Percentiles rank a stretch among this genome's conserved stretches.
These are phyloP conservation scores for Microcaecilia unicolor DNA, from an alignment of 2,797 vertebrate species.

Conservation along the genomic window DNA sequence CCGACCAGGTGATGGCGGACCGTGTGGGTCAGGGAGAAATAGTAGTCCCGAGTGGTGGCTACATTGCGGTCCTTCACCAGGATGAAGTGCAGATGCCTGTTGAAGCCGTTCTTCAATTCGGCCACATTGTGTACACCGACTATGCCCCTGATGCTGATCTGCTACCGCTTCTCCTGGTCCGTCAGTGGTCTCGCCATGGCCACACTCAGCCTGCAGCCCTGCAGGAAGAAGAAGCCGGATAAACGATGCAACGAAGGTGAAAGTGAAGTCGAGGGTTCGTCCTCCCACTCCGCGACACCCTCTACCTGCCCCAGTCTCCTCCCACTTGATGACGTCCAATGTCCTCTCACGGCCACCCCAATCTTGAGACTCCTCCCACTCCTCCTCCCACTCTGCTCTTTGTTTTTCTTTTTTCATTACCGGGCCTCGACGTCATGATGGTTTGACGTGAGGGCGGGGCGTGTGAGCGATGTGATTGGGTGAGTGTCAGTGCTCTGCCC, in stretches of 20 bases:
- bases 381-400: too few species aligned
- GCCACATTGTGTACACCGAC: conserved; percentile 84
- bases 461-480: too few species aligned
- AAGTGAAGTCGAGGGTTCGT: not conserved
- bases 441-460: too few species aligned
- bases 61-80: conserved; percentile 93
- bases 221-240: too few species aligned
- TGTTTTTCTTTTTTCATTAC: too few species aligned
- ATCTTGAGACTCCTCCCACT: too few species aligned
- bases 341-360: too few species aligned
- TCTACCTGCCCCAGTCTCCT: not conserved
- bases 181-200: conserved; percentile 76
- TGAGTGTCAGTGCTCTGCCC: too few species aligned
- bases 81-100: conserved; percentile 91
- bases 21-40: conserved; percentile 85
- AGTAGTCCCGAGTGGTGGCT: conserved; percentile 83
- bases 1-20: conserved; percentile 92
- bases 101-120: conserved; percentile 87
- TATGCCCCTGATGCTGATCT: conserved; percentile 91
- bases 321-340: too few species aligned
- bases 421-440: too few species aligned
- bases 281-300: not conserved
- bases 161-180: conserved; percentile 87
- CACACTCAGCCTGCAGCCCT: not conserved
- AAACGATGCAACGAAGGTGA: too few species aligned